Evolutionary conservation across 2,113 vertebrate genomes (phyloP).

Genomic region (Bucco capensis): DNA sequence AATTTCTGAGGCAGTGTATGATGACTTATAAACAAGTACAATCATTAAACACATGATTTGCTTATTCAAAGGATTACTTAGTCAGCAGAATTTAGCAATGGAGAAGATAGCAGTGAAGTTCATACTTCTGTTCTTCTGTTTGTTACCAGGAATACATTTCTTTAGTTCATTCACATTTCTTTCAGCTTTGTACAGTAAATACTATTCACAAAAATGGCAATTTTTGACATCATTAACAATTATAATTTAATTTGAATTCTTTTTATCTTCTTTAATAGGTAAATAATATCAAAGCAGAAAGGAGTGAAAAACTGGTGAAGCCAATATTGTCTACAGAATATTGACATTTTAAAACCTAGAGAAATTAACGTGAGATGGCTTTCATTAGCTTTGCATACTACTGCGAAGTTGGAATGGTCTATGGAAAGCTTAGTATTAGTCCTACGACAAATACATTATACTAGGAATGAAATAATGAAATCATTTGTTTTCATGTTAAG

Average conservation of each 20-base stretch:
- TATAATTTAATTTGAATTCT: not conserved
- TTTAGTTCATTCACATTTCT: not conserved
- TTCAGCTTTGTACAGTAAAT: not conserved
- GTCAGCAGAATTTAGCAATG: not conserved
- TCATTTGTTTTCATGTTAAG: not conserved
- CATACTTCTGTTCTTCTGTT: not conserved
- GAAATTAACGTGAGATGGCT: not conserved
- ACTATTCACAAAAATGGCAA: not conserved
- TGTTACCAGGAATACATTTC: not conserved
- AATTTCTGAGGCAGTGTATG: not conserved
- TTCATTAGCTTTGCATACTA: not conserved
- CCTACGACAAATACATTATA: not conserved
- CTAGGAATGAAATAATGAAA: not conserved
- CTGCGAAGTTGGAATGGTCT: not conserved
- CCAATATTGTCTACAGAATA: not conserved
- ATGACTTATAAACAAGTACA: not conserved
- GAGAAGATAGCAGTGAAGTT: not conserved
- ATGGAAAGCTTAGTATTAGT: not conserved
- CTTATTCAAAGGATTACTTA: not conserved
- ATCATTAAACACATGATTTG: not conserved
- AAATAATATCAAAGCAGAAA: not conserved
- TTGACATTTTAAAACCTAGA: not conserved
- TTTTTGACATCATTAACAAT: not conserved
- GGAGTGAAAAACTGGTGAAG: not conserved
- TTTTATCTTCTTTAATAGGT: not conserved